These are phyloP conservation scores for Coreius guichenoti DNA, from an alignment of 2,797 vertebrate species.

Conservation along the genomic window DNA sequence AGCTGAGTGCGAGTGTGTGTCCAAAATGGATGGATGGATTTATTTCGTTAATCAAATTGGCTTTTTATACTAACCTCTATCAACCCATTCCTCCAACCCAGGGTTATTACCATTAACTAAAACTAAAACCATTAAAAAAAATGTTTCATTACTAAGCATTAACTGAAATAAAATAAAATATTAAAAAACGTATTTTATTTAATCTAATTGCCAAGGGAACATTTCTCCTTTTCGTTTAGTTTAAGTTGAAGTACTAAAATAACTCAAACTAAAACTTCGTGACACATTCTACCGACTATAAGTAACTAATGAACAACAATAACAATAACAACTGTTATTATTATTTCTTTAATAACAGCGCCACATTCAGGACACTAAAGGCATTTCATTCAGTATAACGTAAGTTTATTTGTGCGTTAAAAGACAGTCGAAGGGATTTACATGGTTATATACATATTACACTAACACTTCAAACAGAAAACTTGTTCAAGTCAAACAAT, in stretches of 20 bases:
- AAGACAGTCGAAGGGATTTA: conserved; percentile 70
- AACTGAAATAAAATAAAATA: too few relatives aligned
- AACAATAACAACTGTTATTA: too few relatives aligned
- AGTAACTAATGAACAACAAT: too few relatives aligned
- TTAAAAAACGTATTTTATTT: too few relatives aligned
- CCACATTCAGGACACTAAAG: not conserved
- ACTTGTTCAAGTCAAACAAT: conserved; percentile 5
- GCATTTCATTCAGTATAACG: not conserved
- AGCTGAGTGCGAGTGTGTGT: not conserved
- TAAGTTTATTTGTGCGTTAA: conserved; percentile 71
- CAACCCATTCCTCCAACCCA: not conserved
- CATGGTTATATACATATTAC: conserved; percentile 65
- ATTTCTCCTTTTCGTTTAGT: too few relatives aligned
- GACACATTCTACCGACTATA: too few relatives aligned
- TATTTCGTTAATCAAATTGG: not conserved
- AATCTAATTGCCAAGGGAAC: too few relatives aligned
- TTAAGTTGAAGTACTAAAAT: too few relatives aligned
- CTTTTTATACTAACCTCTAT: not conserved
- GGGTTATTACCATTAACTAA: too few relatives aligned
- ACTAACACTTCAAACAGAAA: conserved; percentile 46
- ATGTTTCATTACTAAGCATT: too few relatives aligned
- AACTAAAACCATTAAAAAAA: too few relatives aligned
- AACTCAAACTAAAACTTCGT: too few relatives aligned
- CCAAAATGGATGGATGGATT: not conserved
- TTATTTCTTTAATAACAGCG: not conserved